Percentiles rank a stretch among this genome's conserved stretches.
Conservation (phyloP, 2,888 invertebrate species). For the Calameuta filiformis region DNA sequence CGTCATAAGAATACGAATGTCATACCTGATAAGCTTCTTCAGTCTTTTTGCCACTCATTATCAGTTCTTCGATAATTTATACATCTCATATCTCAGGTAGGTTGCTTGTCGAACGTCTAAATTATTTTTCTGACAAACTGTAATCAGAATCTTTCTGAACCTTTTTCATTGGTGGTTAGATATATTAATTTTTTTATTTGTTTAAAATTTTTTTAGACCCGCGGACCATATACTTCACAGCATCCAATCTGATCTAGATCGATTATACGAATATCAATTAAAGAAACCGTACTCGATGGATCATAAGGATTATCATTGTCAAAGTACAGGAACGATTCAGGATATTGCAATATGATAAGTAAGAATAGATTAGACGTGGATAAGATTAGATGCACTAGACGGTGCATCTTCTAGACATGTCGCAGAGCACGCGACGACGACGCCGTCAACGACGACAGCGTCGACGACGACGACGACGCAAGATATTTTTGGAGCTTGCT, state of each 20-base stretch:
- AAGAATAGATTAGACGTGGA: not conserved
- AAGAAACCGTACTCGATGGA: not conserved
- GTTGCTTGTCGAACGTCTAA: not conserved
- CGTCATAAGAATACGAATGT: not conserved
- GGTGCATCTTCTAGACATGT: not conserved
- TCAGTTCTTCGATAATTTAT: not conserved
- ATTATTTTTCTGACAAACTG: not conserved
- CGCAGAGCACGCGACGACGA: conserved; percentile 21
- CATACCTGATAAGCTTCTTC: not conserved
- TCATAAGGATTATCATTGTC: not conserved
- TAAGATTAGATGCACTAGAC: not conserved
- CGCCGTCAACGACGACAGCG: conserved; percentile 28
- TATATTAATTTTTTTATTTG: not conserved
- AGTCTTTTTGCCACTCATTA: not conserved
- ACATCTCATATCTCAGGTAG: not conserved
- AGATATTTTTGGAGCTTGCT: conserved; percentile 36
- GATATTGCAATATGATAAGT: not conserved
- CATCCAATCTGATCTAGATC: not conserved
- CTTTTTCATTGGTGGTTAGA: not conserved
- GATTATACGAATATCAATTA: not conserved
- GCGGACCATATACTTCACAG: not conserved
- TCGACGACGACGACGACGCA: conserved; percentile 12
- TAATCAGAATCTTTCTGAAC: not conserved
- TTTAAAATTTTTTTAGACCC: not conserved
- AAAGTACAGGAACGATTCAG: not conserved